These are phyloP conservation scores for Lanius ludovicianus DNA, from an alignment of 2,113 vertebrate genomes.

Conservation along the genomic window DNA sequence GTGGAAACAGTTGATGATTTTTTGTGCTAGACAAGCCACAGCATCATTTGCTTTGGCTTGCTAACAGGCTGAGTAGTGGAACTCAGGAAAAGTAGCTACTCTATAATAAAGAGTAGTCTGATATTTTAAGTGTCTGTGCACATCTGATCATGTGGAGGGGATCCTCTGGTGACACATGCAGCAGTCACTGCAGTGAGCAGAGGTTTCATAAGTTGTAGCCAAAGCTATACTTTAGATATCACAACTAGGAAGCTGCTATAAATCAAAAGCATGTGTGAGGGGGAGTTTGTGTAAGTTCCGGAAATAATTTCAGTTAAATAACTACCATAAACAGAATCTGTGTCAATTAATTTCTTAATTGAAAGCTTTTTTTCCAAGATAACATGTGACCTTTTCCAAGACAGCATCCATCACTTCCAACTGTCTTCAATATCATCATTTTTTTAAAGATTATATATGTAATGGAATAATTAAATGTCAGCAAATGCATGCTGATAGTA, in stretches of 20 bases:
- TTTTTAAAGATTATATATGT: neutral
- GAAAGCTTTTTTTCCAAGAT: neutral
- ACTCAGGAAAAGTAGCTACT: neutral
- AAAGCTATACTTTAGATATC: neutral
- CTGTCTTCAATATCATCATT: neutral
- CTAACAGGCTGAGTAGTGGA: neutral
- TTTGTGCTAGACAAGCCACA: neutral
- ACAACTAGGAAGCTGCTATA: neutral
- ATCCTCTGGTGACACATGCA: neutral
- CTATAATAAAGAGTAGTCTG: neutral
- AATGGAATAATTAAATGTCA: conserved; percentile 18
- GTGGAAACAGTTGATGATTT: neutral
- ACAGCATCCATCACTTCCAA: neutral
- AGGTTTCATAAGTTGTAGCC: neutral
- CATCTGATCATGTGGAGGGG: neutral
- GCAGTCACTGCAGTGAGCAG: neutral
- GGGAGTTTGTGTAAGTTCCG: conserved; percentile 36
- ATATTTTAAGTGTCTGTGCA: neutral
- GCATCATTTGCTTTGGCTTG: neutral
- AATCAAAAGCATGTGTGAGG: conserved; percentile 37
- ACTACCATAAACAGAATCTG: conserved; percentile 8
- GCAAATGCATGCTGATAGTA: neutral
- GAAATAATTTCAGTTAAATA: conserved; percentile 16
- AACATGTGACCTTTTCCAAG: neutral
- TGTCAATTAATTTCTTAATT: conserved; percentile 6